A percentile compares a stretch with the other conserved stretches of the same genome.
phyloP scores from a whole-genome alignment of 2,888 invertebrate species.

The Galeruca laticollis region DNA sequence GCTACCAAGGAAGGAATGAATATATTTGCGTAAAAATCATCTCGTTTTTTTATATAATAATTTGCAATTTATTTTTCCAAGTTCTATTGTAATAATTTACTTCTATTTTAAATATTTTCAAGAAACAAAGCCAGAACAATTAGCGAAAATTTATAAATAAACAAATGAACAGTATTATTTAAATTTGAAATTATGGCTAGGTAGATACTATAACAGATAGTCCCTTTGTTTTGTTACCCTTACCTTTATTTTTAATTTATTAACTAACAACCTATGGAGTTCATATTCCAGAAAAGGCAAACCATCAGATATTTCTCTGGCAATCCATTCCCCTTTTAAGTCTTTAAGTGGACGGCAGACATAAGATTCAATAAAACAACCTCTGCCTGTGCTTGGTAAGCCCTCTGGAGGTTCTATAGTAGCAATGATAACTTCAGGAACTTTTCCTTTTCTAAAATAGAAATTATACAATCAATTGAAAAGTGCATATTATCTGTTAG shows the following conservation, averaged over 20 bases:
- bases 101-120: too few relatives aligned
- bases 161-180: not conserved
- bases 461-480: constrained; percentile 14
- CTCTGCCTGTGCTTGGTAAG: constrained; percentile 79
- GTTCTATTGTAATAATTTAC: too few relatives aligned
- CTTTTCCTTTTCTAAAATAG: constrained; percentile 79
- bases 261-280: constrained; percentile 88
- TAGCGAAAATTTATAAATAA: not conserved
- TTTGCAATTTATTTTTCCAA: too few relatives aligned
- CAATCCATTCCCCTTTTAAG: constrained; percentile 84
- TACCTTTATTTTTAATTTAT: constrained; percentile 86
- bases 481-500: too few relatives aligned
- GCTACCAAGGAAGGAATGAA: too few relatives aligned
- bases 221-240: not conserved
- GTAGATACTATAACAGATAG: not conserved
- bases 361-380: constrained; percentile 78
- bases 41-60: too few relatives aligned
- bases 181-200: not conserved
- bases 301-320: constrained; percentile 95
- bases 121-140: too few relatives aligned
- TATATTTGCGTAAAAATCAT: too few relatives aligned
- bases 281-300: constrained; percentile 97
- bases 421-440: constrained; percentile 91
- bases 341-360: constrained; percentile 84
- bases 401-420: constrained; percentile 88